A percentile compares a stretch with the other conserved stretches of the same genome.
These are phyloP conservation scores for Pentalonia nigronervosa DNA, from an alignment of 1,140 invertebrate genomes.

Conservation along the genomic window DNA sequence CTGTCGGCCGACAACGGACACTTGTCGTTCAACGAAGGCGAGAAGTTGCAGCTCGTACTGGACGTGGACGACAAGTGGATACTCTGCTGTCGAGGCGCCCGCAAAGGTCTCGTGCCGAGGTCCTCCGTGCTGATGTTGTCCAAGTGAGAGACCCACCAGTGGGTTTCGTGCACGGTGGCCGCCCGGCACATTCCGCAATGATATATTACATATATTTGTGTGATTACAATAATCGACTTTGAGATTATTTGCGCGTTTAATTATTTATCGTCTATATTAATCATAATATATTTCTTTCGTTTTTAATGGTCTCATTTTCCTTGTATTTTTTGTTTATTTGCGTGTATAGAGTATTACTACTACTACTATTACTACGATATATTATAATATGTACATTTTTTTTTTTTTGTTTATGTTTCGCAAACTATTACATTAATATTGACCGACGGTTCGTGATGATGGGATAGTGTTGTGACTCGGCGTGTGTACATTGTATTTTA, in stretches of 20 bases:
- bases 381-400: neutral
- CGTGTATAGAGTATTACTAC: slow-evolving; percentile 15
- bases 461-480: neutral
- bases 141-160: slow-evolving; percentile 40
- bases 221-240: neutral
- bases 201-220: neutral
- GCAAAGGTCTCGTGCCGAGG: slow-evolving; percentile 79
- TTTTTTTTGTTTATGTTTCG: neutral
- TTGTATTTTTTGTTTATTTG: slow-evolving; percentile 53
- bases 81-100: slow-evolving; percentile 77
- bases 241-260: neutral
- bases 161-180: neutral
- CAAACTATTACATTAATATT: slow-evolving; percentile 28
- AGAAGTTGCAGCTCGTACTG: slow-evolving; percentile 75
- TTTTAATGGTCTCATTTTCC: slow-evolving; percentile 54
- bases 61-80: slow-evolving; percentile 81
- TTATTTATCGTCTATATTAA: neutral
- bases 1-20: slow-evolving; percentile 78
- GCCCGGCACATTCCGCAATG: slow-evolving; percentile 11
- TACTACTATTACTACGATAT: neutral
- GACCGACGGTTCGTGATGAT: neutral
- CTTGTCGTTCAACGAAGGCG: slow-evolving; percentile 80
- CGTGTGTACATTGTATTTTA: neutral
- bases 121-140: slow-evolving; percentile 70
- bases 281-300: neutral